These are phyloP conservation scores for Eueides isabella DNA, from an alignment of 1,140 invertebrate genomes.

Conservation along the genomic window DNA sequence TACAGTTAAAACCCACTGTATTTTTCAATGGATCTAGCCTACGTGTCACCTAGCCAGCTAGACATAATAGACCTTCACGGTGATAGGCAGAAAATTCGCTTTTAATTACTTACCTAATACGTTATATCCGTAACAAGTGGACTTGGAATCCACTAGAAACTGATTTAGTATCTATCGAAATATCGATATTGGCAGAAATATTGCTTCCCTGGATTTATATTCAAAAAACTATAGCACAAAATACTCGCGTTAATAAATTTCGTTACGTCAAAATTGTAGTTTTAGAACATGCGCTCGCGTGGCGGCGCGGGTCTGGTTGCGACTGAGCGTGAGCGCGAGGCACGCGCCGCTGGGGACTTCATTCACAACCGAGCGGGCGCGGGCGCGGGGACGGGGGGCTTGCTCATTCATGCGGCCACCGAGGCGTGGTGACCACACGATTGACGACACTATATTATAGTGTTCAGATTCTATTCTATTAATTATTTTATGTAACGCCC, in stretches of 20 bases:
- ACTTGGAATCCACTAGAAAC: too few species aligned
- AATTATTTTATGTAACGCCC: conserved; percentile 4
- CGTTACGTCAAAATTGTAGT: conserved; percentile 60
- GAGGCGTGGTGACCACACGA: conserved; percentile 55
- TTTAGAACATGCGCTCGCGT: conserved; percentile 59
- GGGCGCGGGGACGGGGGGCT: conserved; percentile 38
- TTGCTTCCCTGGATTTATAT: background rate
- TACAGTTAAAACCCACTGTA: conserved; percentile 70
- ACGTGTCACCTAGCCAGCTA: conserved; percentile 58
- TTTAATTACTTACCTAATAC: conserved; percentile 70
- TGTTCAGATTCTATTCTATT: background rate
- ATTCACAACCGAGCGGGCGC: conserved; percentile 73
- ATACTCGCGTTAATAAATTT: conserved; percentile 65
- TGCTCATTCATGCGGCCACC: conserved; percentile 69
- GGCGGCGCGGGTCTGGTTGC: conserved; percentile 64
- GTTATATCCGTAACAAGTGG: conserved; percentile 20
- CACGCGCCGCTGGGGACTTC: conserved; percentile 76
- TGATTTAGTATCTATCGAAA: background rate
- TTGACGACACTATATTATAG: background rate
- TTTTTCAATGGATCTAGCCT: conserved; percentile 71
- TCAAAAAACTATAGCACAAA: conserved; percentile 46
- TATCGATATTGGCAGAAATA: background rate
- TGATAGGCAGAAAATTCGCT: conserved; percentile 58
- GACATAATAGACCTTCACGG: conserved; percentile 50
- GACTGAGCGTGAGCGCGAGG: conserved; percentile 71